Percentiles rank a stretch among this genome's conserved stretches.
Conservation (phyloP, 2,888 invertebrate species). For the Euproctis similis region DNA sequence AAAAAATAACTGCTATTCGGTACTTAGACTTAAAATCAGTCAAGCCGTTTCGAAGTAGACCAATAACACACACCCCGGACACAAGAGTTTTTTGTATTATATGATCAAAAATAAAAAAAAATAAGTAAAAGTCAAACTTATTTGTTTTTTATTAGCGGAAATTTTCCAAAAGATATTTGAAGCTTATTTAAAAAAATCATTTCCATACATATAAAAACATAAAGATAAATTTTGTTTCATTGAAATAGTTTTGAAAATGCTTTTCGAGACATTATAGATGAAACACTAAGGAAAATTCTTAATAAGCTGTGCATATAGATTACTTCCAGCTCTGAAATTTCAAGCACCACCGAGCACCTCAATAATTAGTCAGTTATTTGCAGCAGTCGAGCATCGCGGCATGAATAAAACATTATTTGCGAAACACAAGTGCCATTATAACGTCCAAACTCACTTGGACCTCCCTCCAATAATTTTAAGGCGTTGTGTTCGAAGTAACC, state of each 20-base stretch:
- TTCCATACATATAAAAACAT: too few relatives aligned
- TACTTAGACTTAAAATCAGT: too few relatives aligned
- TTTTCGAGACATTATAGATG: slow-evolving; percentile 33
- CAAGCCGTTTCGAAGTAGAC: too few relatives aligned
- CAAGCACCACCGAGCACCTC: slow-evolving; percentile 52
- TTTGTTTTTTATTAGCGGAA: too few relatives aligned
- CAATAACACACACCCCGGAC: too few relatives aligned
- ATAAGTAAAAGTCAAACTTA: too few relatives aligned
- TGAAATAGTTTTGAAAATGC: slow-evolving; percentile 24
- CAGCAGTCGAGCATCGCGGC: slow-evolving; percentile 51
- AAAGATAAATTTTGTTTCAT: too few relatives aligned
- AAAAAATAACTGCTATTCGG: too few relatives aligned
- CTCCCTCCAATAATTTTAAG: slow-evolving; percentile 14
- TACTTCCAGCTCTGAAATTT: slow-evolving; percentile 37
- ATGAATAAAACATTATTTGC: slow-evolving; percentile 69
- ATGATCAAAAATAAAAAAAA: too few relatives aligned
- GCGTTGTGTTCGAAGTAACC: slow-evolving; percentile 6
- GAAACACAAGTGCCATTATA: slow-evolving; percentile 51
- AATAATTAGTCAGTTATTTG: slow-evolving; percentile 67
- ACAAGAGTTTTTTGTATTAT: too few relatives aligned
- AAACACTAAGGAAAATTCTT: slow-evolving; percentile 39
- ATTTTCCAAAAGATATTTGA: too few relatives aligned
- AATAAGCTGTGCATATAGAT: slow-evolving; percentile 31
- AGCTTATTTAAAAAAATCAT: too few relatives aligned
- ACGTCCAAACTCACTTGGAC: slow-evolving; percentile 32